These are phyloP conservation scores for Cyprinus carpio DNA, from an alignment of 2,113 vertebrate species.

Conservation along the genomic window DNA sequence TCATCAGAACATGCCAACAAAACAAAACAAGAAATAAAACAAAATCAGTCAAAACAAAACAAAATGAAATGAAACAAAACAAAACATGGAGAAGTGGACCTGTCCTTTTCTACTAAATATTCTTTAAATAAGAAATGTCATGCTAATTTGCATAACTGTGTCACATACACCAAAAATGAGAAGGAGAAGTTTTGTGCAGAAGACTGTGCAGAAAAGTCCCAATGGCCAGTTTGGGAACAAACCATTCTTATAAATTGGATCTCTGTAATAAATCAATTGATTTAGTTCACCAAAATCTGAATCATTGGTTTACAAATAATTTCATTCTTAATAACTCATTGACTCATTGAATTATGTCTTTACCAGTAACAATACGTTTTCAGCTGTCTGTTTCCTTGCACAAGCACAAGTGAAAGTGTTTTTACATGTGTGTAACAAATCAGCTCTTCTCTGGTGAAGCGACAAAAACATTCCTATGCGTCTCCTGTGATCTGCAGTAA, in stretches of 20 bases:
- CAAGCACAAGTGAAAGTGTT: conserved; percentile 10
- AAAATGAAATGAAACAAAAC: neutral
- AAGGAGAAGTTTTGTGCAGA: too few relatives aligned
- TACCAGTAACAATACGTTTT: neutral
- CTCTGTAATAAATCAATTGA: neutral
- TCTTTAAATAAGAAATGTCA: neutral
- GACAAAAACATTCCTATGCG: conserved; percentile 15
- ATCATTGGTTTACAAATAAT: neutral
- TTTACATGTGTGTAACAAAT: conserved; percentile 29
- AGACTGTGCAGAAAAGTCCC: too few relatives aligned
- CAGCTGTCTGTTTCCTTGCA: neutral
- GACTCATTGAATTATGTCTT: neutral
- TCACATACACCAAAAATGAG: neutral
- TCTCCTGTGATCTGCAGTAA: conserved; percentile 36
- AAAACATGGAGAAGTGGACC: neutral
- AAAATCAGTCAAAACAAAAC: too few relatives aligned
- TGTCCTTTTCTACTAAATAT: neutral
- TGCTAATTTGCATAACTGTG: neutral
- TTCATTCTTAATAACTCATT: neutral
- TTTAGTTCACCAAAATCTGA: conserved; percentile 2
- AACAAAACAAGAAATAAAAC: neutral
- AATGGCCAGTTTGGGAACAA: neutral
- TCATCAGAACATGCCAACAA: neutral
- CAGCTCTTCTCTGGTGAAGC: conserved; percentile 15
- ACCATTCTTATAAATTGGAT: neutral